Evolutionary conservation across 2,113 vertebrate species (phyloP).

Genomic region (Cyanoramphus novaezelandiae): DNA sequence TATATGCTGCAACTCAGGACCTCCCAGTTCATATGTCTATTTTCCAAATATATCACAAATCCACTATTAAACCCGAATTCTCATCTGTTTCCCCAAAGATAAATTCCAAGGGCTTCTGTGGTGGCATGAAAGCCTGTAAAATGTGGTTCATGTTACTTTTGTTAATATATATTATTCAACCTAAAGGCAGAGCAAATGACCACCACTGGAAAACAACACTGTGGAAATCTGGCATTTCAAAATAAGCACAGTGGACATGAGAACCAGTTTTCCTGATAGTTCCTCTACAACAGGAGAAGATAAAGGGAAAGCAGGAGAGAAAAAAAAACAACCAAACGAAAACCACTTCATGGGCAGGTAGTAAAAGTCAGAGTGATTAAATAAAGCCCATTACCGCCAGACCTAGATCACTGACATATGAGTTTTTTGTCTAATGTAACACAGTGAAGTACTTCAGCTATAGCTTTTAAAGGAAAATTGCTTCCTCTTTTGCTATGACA

Average conservation of each 20-base stretch:
- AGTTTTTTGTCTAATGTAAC: not conserved
- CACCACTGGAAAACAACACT: not conserved
- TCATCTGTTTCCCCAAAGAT: not conserved
- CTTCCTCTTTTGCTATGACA: not conserved
- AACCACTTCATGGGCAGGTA: not conserved
- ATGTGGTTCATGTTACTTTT: not conserved
- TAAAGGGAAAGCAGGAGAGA: not conserved
- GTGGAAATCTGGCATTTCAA: not conserved
- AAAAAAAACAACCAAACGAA: not conserved
- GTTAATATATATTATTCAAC: not conserved
- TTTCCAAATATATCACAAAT: not conserved
- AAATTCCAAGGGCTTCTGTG: not conserved
- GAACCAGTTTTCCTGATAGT: not conserved
- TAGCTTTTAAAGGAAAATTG: not conserved
- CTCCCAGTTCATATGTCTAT: not conserved
- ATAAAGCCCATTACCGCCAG: not conserved
- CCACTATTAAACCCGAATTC: not conserved
- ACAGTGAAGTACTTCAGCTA: not conserved
- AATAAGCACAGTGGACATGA: not conserved
- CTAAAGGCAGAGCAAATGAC: not conserved
- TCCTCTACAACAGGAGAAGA: not conserved
- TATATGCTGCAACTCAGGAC: not conserved
- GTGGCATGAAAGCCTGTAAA: not conserved
- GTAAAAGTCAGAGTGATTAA: not conserved
- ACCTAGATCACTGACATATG: not conserved